These are phyloP conservation scores for Bucorvus abyssinicus DNA, from an alignment of 2,797 vertebrate genomes.

Conservation along the genomic window DNA sequence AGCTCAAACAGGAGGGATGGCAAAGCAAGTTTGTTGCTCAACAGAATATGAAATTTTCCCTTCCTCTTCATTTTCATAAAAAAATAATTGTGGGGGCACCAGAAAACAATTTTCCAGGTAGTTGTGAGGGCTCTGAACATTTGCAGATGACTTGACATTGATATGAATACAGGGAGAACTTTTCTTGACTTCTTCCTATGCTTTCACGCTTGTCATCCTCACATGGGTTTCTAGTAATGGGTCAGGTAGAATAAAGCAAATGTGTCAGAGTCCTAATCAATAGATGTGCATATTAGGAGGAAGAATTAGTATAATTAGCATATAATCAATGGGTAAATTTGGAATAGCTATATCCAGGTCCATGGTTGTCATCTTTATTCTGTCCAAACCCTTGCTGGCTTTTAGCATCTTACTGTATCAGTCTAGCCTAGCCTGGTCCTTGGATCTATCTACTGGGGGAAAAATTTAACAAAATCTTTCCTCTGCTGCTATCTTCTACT, in stretches of 20 bases:
- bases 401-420: not conserved
- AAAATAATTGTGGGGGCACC: not conserved
- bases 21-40: not conserved
- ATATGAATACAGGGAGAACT: not conserved
- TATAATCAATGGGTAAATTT: not conserved
- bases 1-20: not conserved
- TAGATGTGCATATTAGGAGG: not conserved
- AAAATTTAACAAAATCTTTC: not conserved
- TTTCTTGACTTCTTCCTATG: not conserved
- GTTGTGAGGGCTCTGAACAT: conserved; percentile 8
- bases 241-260: not conserved
- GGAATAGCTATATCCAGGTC: not conserved
- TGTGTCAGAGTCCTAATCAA: not conserved
- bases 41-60: not conserved
- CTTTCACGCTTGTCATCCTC: not conserved
- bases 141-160: not conserved
- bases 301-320: not conserved
- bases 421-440: not conserved
- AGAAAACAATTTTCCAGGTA: conserved; percentile 10
- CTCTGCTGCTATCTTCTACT: not conserved
- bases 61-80: conserved; percentile 28
- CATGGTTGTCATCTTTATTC: not conserved
- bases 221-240: not conserved
- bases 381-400: not conserved
- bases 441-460: not conserved